Base-by-base conservation (phyloP, 2,797 vertebrate species). In the Sternarchorhynchus goeldii region DNA sequence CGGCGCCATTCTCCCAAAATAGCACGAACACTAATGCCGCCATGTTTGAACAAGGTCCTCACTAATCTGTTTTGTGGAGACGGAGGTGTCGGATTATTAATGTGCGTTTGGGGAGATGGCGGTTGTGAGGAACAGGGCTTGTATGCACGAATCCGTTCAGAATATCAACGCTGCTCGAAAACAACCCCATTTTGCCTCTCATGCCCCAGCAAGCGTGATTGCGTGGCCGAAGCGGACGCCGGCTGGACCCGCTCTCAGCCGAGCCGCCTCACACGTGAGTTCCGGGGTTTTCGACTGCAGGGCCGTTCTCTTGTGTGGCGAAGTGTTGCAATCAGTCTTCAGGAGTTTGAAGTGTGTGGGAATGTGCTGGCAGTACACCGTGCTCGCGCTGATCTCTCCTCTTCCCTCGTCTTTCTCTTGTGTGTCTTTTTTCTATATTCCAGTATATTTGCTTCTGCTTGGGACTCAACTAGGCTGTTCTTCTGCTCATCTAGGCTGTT, bases 1-100 rank as follows among this genome's bases (percentile, higher is more conserved):
- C 66, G 31, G 66, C 67, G 18, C 65, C 21, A 20, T 58, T 71
- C 45, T 57, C 32, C 45, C 41, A 64, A 78, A 64, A 65, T 18
- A 16, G 16, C 75, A 80, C 80, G 67, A 77, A 84, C 80, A 82
- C 77, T 82, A 67, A 80, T 80, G 62, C 17, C 8, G 21, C 77
- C 75, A 57, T 73, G 67, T 68, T 76, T 81, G 58, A 79, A 77
- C 76, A 81, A 77, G 76, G 73, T 76, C 66, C 56, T 45, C 5
- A 14, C 67, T 80, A 75, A 79, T 77, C 60, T 63, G 53, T 77
- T 77, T 60, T 45, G 55, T 32, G 56, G 70, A 56, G 56, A 65
- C 2, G 6, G n/a, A 58, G 55, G 64, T 67, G 50, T 77, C 66
- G 63, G 58, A 73, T 73, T 50, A 50, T 50, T 78, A 65, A 56